Percentiles rank a stretch among this genome's conserved stretches.
Conservation (phyloP, 1,140 invertebrate species). For the Bombus pyrosoma region DNA sequence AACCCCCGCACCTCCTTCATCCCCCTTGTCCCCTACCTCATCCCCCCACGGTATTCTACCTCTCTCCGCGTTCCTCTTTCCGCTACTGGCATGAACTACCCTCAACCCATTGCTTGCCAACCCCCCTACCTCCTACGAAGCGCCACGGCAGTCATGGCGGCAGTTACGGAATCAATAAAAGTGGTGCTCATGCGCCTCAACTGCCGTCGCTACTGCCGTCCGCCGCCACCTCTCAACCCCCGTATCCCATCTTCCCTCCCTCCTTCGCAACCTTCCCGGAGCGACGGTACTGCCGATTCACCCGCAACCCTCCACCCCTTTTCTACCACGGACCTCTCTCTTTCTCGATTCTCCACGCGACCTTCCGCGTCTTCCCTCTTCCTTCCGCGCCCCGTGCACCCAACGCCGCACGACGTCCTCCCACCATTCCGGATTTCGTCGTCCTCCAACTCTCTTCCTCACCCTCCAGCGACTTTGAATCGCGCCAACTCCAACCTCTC, state of each 20-base stretch:
- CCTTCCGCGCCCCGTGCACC: conserved; percentile 4
- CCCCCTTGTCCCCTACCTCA: conserved; percentile 16
- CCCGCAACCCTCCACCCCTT: conserved; percentile 37
- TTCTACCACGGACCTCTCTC: conserved; percentile 9
- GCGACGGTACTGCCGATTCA: conserved; percentile 45
- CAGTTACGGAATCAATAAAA: conserved; percentile 84
- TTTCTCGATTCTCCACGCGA: not conserved
- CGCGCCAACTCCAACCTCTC: conserved; percentile 74
- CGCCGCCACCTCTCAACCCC: conserved; percentile 63
- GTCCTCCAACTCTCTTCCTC: conserved; percentile 35
- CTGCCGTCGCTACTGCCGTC: conserved; percentile 79
- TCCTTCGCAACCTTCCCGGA: conserved; percentile 47
- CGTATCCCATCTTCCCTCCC: conserved; percentile 59
- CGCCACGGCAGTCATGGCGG: conserved; percentile 81
- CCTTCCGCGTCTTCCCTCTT: not conserved
- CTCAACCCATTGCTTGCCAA: conserved; percentile 68
- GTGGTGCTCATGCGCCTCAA: conserved; percentile 83
- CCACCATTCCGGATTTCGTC: conserved; percentile 54
- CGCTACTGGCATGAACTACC: conserved; percentile 65
- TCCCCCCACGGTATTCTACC: not conserved
- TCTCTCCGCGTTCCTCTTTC: conserved; percentile 54
- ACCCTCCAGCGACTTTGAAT: conserved; percentile 72
- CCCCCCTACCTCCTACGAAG: conserved; percentile 65
- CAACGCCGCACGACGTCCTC: conserved; percentile 30
- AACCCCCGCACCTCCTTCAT: conserved; percentile 53